A percentile compares a stretch with the other conserved stretches of the same genome.
phyloP scores from a whole-genome alignment of 2,113 vertebrate genomes.

The Prionailurus bengalensis region DNA sequence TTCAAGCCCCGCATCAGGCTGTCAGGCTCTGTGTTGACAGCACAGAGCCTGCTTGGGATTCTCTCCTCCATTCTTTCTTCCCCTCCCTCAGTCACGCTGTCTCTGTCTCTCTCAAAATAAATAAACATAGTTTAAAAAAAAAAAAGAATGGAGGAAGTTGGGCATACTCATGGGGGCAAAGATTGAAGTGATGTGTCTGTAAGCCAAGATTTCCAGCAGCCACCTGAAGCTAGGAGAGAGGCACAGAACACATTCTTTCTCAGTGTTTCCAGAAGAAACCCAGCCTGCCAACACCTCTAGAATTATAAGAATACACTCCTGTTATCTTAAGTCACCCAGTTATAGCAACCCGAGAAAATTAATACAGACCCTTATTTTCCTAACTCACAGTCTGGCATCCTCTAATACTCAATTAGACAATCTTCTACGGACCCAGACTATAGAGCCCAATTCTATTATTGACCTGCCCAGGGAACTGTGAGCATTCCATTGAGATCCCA shows the following conservation, averaged over 20 bases:
- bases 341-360: neutral
- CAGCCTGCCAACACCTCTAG: neutral
- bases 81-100: no score
- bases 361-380: neutral
- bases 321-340: neutral
- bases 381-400: neutral
- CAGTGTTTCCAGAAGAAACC: neutral
- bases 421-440: neutral
- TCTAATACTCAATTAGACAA: neutral
- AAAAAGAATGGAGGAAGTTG: no score
- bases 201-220: neutral
- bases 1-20: no score
- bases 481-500: neutral
- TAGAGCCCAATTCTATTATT: neutral
- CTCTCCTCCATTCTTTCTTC: no score
- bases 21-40: no score
- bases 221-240: neutral
- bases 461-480: neutral
- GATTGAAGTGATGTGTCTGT: neutral
- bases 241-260: neutral
- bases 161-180: neutral
- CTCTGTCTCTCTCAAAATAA: no score
- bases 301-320: neutral
- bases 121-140: no score
- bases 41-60: no score